Evolutionary conservation across 2,797 vertebrate species (phyloP).

Genomic region (Rhinichthys osculus): DNA sequence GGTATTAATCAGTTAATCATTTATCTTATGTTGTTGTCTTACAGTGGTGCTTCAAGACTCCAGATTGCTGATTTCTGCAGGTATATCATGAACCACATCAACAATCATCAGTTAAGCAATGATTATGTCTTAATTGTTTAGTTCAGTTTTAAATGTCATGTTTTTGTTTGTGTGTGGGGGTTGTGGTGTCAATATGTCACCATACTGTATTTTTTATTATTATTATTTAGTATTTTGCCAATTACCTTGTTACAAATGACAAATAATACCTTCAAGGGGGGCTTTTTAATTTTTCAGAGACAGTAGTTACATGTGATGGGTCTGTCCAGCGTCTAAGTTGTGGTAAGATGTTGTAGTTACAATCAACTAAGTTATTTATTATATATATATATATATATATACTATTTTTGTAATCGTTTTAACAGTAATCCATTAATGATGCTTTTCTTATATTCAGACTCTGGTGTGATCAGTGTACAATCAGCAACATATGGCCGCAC

Average conservation of each 20-base stretch:
- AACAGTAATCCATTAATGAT: background rate
- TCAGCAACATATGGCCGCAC: constrained; percentile 60
- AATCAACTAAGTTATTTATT: background rate
- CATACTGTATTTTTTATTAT: background rate
- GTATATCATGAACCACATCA: background rate
- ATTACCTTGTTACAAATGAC: background rate
- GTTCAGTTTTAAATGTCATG: background rate
- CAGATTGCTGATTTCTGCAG: constrained; percentile 1
- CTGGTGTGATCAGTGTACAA: constrained; percentile 63
- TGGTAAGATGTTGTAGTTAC: constrained; percentile 56
- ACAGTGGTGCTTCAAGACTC: background rate
- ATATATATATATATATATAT: background rate
- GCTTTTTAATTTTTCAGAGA: constrained; percentile 35
- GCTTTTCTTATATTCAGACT: constrained; percentile 46
- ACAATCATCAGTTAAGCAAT: background rate
- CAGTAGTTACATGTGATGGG: constrained; percentile 54
- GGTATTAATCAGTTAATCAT: background rate
- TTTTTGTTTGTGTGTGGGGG: background rate
- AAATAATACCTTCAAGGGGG: background rate
- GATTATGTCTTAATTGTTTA: background rate
- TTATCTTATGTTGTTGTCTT: background rate
- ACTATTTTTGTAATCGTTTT: background rate
- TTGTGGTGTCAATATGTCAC: background rate
- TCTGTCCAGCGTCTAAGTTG: constrained; percentile 64
- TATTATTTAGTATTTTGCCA: background rate